Evolutionary conservation across 2,113 vertebrate species (phyloP).

Genomic region (Tichodroma muraria): DNA sequence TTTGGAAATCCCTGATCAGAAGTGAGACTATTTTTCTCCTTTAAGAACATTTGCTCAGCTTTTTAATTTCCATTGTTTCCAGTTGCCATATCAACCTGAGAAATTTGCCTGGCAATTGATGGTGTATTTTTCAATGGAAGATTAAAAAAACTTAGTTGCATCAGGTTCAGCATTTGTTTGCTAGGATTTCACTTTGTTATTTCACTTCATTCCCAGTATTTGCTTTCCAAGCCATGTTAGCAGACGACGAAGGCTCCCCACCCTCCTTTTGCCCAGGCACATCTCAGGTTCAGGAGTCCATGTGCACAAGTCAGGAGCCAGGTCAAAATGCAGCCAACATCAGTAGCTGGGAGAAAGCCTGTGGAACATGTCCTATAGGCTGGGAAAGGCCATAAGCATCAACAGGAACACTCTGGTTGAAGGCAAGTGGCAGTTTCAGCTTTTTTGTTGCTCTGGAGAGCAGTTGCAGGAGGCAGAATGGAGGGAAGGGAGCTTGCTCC

Average conservation of each 20-base stretch:
- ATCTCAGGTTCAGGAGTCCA: background rate
- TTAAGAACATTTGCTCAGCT: constrained; percentile 19
- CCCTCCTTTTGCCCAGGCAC: background rate
- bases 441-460: background rate
- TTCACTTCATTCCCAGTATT: background rate
- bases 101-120: constrained; percentile 17
- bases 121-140: constrained; percentile 9
- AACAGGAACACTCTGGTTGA: background rate
- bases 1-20: constrained; percentile 39
- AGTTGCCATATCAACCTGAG: constrained; percentile 61
- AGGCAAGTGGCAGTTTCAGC: background rate
- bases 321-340: background rate
- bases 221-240: background rate
- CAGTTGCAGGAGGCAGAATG: background rate
- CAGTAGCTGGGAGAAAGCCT: background rate
- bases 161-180: background rate
- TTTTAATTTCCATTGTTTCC: constrained; percentile 44
- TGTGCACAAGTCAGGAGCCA: background rate
- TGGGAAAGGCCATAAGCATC: background rate
- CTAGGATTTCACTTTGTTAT: background rate
- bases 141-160: background rate
- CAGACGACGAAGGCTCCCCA: background rate
- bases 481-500: background rate
- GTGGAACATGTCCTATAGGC: background rate
- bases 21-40: constrained; percentile 3